Evolutionary conservation across 2,113 vertebrate genomes (phyloP).

Genomic region (Onychostruthus taczanowskii): DNA sequence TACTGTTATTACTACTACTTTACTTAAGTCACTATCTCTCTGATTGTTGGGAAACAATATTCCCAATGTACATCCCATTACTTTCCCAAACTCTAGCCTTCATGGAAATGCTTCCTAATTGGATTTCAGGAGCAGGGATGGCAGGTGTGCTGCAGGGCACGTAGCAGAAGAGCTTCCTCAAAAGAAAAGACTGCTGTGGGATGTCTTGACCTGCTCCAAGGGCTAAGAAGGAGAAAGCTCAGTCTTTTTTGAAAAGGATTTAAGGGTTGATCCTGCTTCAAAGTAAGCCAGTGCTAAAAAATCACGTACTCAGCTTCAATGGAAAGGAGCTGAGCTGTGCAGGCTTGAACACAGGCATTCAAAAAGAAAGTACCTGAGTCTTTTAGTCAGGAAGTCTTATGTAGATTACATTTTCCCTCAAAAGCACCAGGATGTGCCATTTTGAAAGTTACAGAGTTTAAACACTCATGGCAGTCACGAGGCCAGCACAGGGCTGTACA

Average conservation of each 20-base stretch:
- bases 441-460: not conserved
- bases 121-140: not conserved
- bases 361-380: not conserved
- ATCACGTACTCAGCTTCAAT: not conserved
- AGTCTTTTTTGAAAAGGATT: not conserved
- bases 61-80: accelerated
- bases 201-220: not conserved
- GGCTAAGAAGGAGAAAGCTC: not conserved
- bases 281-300: not conserved
- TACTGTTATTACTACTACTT: not conserved
- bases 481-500: not conserved
- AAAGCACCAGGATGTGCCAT: not conserved
- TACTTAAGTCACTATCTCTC: not conserved
- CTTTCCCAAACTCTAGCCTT: not conserved
- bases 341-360: not conserved
- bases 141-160: not conserved
- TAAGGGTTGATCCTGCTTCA: not conserved
- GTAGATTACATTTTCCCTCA: not conserved
- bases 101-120: not conserved
- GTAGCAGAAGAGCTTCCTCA: not conserved
- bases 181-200: not conserved
- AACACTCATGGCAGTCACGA: not conserved
- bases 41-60: not conserved
- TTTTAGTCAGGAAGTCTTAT: not conserved
- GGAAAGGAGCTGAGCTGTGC: not conserved